Percentiles rank a stretch among this genome's conserved stretches.
These are phyloP conservation scores for Coregonus clupeaformis DNA, from an alignment of 2,113 vertebrate genomes.

Conservation along the genomic window DNA sequence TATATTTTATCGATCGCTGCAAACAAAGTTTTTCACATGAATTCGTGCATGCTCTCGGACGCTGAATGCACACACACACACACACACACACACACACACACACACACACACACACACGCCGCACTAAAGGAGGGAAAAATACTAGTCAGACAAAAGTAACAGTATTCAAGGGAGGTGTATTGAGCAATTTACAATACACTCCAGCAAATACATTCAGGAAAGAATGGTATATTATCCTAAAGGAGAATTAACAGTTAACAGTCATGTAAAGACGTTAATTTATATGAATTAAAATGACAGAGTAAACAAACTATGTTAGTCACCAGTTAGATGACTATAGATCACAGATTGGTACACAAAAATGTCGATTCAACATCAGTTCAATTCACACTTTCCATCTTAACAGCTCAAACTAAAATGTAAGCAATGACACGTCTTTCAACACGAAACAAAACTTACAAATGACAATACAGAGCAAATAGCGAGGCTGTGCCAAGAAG, in stretches of 20 bases:
- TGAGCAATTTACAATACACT: background rate
- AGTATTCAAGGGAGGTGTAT: background rate
- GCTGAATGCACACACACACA: too few species aligned
- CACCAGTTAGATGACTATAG: background rate
- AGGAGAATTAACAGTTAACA: background rate
- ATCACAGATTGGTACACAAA: background rate
- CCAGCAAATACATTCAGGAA: background rate
- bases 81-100: too few species aligned
- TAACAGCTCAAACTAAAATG: background rate
- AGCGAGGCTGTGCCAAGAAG: constrained; percentile 36
- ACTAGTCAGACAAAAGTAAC: background rate
- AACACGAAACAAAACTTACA: constrained; percentile 8
- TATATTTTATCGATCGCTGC: too few species aligned
- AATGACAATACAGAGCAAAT: constrained; percentile 15
- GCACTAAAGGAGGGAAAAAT: background rate
- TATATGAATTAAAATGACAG: background rate
- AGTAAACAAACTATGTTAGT: background rate
- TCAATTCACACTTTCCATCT: background rate
- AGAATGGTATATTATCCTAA: background rate
- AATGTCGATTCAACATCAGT: background rate
- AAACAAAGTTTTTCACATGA: too few species aligned
- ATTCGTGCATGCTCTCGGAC: too few species aligned
- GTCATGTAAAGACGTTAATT: too few species aligned
- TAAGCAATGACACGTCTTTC: too few species aligned
- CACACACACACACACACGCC: too few species aligned